Percentiles rank a stretch among this genome's conserved stretches.
Conservation (phyloP, 2,113 vertebrate species). For the Semicossyphus pulcher region DNA sequence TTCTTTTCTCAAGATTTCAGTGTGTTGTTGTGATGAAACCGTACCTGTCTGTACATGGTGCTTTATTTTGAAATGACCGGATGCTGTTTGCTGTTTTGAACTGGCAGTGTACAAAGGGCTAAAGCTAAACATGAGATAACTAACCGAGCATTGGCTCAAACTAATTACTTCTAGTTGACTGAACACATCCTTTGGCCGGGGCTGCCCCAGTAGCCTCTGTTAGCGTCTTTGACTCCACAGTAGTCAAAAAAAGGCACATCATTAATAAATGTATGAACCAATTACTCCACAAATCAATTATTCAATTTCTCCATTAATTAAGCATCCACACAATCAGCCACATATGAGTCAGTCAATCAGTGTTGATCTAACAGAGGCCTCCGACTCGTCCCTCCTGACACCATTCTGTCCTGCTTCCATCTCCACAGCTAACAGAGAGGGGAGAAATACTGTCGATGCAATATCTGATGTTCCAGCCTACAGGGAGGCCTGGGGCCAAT, state of each 20-base stretch:
- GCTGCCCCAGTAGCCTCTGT: not conserved
- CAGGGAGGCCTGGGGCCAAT: slow-evolving; percentile 54
- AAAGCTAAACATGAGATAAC: too few relatives aligned
- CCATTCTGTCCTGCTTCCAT: slow-evolving; percentile 32
- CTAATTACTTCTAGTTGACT: too few relatives aligned
- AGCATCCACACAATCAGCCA: slow-evolving; percentile 54
- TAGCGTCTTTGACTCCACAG: not conserved
- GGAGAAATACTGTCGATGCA: slow-evolving; percentile 12
- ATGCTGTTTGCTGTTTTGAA: too few relatives aligned
- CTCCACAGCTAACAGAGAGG: slow-evolving; percentile 34
- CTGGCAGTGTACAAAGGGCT: too few relatives aligned
- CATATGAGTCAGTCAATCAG: slow-evolving; percentile 60
- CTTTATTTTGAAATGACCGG: too few relatives aligned
- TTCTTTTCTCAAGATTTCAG: too few relatives aligned
- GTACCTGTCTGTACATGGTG: too few relatives aligned
- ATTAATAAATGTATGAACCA: slow-evolving; percentile 59
- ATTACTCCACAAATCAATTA: slow-evolving; percentile 64
- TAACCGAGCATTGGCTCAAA: too few relatives aligned
- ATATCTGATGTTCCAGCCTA: slow-evolving; percentile 50
- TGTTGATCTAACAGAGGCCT: slow-evolving; percentile 39
- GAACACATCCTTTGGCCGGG: too few relatives aligned
- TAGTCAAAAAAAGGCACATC: not conserved
- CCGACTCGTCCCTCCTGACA: slow-evolving; percentile 4
- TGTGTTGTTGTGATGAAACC: too few relatives aligned
- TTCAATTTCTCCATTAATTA: slow-evolving; percentile 66